phyloP scores from a whole-genome alignment of 2,113 vertebrate species.

The Halcyon senegalensis region DNA sequence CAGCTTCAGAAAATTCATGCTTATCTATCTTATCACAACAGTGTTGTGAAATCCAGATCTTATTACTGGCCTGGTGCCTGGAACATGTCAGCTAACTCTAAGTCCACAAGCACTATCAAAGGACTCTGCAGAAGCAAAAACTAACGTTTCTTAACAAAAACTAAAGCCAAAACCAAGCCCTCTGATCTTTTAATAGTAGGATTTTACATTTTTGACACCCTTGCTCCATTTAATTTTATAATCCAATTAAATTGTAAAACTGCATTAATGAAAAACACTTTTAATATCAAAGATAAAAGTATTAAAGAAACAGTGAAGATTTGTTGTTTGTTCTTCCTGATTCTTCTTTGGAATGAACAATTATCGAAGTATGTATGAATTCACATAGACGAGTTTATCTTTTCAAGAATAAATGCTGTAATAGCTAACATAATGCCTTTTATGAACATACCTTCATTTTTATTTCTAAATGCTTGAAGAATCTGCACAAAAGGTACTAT shows the following conservation, averaged over 20 bases:
- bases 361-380: background rate
- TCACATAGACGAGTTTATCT: background rate
- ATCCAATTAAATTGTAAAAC: background rate
- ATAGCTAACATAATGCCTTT: background rate
- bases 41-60: slow-evolving; percentile 34
- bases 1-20: background rate
- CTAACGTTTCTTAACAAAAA: background rate
- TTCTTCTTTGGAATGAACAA: background rate
- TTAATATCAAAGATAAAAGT: background rate
- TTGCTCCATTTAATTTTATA: background rate
- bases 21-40: slow-evolving; percentile 34
- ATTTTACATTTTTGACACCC: background rate
- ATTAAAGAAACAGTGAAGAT: background rate
- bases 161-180: background rate
- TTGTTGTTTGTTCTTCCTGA: background rate
- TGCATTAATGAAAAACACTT: background rate
- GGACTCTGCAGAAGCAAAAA: background rate
- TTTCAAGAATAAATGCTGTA: background rate
- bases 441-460: background rate
- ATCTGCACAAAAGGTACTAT: background rate
- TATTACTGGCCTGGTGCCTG: slow-evolving; percentile 38
- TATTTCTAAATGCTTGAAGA: background rate
- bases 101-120: slow-evolving; percentile 6
- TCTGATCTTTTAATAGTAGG: background rate
- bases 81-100: slow-evolving; percentile 6